Conservation (phyloP, 2,113 vertebrate species). For the Paramisgurnus dabryanus region DNA sequence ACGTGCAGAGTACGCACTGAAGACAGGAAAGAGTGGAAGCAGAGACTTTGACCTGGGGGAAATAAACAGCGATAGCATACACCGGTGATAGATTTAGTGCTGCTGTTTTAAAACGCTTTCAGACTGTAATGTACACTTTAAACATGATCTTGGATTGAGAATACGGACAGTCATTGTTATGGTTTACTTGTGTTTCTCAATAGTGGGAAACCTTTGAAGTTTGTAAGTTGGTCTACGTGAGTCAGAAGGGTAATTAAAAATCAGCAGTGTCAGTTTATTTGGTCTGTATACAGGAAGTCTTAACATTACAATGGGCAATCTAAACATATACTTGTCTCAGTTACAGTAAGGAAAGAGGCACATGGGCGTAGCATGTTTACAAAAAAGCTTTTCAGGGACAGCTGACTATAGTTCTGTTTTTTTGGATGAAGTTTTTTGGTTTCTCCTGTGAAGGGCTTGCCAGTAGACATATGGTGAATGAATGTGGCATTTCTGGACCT, state of each 20-base stretch:
- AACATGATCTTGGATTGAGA: neutral
- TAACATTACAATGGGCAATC: conserved; percentile 13
- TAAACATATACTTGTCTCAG: conserved; percentile 17
- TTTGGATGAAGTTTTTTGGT: neutral
- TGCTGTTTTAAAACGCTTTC: neutral
- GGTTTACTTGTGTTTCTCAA: neutral
- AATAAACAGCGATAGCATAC: neutral
- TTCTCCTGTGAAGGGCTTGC: conserved; percentile 30
- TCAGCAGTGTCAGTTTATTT: conserved; percentile 23
- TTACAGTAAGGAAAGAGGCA: neutral
- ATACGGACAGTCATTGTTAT: too few species aligned
- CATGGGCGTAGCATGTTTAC: neutral
- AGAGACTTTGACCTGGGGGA: neutral
- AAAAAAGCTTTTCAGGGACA: neutral
- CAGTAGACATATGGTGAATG: neutral
- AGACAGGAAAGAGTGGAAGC: neutral
- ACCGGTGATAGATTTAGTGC: neutral
- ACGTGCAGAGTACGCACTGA: neutral
- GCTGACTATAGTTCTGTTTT: conserved; percentile 23
- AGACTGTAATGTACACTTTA: neutral
- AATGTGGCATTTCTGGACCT: conserved; percentile 30
- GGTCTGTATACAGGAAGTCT: conserved; percentile 2
- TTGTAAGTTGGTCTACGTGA: conserved; percentile 36
- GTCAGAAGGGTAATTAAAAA: conserved; percentile 47
- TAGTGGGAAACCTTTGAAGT: neutral